Conservation (phyloP, 2,888 invertebrate species). For the Molanna angustata region DNA sequence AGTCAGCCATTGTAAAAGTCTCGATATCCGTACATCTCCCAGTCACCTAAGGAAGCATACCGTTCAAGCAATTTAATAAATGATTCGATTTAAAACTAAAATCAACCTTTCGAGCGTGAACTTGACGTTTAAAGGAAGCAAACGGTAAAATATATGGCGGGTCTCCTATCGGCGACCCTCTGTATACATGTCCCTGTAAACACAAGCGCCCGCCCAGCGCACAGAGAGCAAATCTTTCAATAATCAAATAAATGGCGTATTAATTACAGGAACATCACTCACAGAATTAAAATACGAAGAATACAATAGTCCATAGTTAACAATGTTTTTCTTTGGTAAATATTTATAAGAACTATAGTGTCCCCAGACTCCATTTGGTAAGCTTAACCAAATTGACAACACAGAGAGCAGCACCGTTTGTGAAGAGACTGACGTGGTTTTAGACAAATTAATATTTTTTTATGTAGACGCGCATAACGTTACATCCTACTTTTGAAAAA, state of each 20-base stretch:
- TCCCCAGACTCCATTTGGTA: conserved; percentile 60
- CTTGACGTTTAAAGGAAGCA: conserved; percentile 51
- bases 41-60: too few species aligned
- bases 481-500: too few species aligned
- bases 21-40: too few species aligned
- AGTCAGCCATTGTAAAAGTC: too few species aligned
- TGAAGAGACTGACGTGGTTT: conserved; percentile 41
- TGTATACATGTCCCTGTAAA: conserved; percentile 34
- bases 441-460: conserved; percentile 19
- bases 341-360: conserved; percentile 62
- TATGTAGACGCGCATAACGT: background rate
- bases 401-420: conserved; percentile 68
- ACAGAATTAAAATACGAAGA: conserved; percentile 37
- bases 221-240: conserved; percentile 5
- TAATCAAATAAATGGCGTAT: conserved; percentile 8
- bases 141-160: conserved; percentile 54
- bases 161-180: conserved; percentile 30
- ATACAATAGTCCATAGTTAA: conserved; percentile 46
- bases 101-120: conserved; percentile 34
- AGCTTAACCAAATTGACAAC: conserved; percentile 76
- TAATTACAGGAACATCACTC: conserved; percentile 37
- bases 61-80: too few species aligned
- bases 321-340: conserved; percentile 53
- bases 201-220: conserved; percentile 35
- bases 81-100: too few species aligned